These are phyloP conservation scores for Myotis davidii DNA, from an alignment of 2,113 vertebrate species.

Conservation along the genomic window DNA sequence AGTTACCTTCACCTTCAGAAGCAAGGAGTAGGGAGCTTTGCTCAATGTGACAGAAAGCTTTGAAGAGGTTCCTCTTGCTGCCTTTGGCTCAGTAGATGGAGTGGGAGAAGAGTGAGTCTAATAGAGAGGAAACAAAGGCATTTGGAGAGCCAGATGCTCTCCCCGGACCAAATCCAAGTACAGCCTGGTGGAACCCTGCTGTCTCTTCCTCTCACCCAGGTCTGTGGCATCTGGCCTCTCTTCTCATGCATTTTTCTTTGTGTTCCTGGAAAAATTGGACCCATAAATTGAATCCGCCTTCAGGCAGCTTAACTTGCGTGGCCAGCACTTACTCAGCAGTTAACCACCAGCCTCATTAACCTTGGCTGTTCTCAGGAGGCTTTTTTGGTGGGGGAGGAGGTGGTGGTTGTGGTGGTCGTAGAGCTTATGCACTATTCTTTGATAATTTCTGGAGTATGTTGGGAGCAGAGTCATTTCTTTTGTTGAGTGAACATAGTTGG, in stretches of 20 bases:
- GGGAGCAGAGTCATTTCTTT: neutral
- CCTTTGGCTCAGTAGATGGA: neutral
- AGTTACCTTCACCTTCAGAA: neutral
- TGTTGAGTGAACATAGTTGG: neutral
- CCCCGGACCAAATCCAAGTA: neutral
- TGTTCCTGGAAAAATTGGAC: slow-evolving; percentile 37
- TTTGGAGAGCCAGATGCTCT: neutral
- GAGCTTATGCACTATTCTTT: neutral
- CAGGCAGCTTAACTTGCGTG: neutral
- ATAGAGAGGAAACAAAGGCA: neutral
- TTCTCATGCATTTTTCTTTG: neutral
- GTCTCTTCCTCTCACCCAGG: neutral
- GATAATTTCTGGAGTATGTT: neutral
- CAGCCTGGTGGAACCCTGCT: neutral
- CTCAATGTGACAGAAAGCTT: neutral
- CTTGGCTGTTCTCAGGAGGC: neutral
- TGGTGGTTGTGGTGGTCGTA: neutral
- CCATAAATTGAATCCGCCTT: slow-evolving; percentile 11
- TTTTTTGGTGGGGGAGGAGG: neutral
- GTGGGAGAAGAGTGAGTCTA: neutral
- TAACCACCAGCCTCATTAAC: slow-evolving; percentile 39
- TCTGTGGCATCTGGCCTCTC: neutral
- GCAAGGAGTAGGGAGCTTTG: too few relatives aligned
- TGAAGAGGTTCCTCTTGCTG: neutral
- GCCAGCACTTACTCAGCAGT: slow-evolving; percentile 52